These are phyloP conservation scores for Halcyon malimbica DNA, from an alignment of 2,113 vertebrate species.

Conservation along the genomic window DNA sequence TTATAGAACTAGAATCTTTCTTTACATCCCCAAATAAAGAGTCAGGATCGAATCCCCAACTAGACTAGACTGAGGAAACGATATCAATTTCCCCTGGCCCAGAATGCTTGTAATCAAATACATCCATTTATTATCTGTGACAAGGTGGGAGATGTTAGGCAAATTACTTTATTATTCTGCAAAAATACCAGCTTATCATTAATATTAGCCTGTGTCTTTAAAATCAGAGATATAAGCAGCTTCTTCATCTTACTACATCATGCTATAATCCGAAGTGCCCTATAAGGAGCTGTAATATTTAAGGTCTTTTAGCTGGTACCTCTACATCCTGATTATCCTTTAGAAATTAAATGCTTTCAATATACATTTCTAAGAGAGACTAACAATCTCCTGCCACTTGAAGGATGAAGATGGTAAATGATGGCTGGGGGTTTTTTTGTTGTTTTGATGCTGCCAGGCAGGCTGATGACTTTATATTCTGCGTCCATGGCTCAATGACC, in stretches of 20 bases:
- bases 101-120: slow-evolving; percentile 29
- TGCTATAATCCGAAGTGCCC: slow-evolving; percentile 27
- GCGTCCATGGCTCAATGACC: slow-evolving; percentile 92
- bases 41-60: background rate
- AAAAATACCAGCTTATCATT: slow-evolving; percentile 37
- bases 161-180: slow-evolving; percentile 51
- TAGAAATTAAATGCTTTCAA: slow-evolving; percentile 67
- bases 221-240: slow-evolving; percentile 23
- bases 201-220: slow-evolving; percentile 42
- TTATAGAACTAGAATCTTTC: background rate
- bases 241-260: slow-evolving; percentile 45
- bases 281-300: slow-evolving; percentile 48
- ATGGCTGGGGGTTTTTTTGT: slow-evolving; percentile 3
- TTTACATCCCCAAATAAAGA: background rate
- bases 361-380: slow-evolving; percentile 22
- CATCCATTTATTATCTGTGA: slow-evolving; percentile 31
- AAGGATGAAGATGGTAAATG: slow-evolving; percentile 61
- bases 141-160: slow-evolving; percentile 26
- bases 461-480: slow-evolving; percentile 92
- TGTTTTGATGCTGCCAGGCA: slow-evolving; percentile 77
- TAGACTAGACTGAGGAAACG: background rate
- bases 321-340: slow-evolving; percentile 66
- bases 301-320: slow-evolving; percentile 51
- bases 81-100: slow-evolving; percentile 1
- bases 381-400: slow-evolving; percentile 34